phyloP scores from a whole-genome alignment of 2,113 vertebrate genomes.

The Trichomycterus rosablanca region DNA sequence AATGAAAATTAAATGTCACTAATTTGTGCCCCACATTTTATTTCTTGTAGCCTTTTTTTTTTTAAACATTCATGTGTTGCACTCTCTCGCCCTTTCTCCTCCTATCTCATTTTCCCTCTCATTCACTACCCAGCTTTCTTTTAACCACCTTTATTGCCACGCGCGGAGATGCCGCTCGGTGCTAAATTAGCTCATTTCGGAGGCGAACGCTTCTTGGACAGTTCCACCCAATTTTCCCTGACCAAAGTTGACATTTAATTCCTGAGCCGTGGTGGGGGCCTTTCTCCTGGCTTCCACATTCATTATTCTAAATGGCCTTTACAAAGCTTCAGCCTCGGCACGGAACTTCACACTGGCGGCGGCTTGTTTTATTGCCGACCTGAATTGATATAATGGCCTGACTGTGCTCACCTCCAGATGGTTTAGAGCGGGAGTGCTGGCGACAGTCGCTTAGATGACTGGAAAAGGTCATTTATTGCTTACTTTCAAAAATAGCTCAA shows the following conservation, averaged over 20 bases:
- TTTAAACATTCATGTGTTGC: too few relatives aligned
- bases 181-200: slow-evolving; percentile 53
- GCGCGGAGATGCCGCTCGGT: slow-evolving; percentile 43
- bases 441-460: not conserved
- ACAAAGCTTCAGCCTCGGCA: too few relatives aligned
- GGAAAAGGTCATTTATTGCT: not conserved
- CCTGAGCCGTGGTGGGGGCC: slow-evolving; percentile 40
- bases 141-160: slow-evolving; percentile 52
- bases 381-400: slow-evolving; percentile 36
- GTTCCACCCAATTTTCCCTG: slow-evolving; percentile 56
- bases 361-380: slow-evolving; percentile 23
- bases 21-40: too few relatives aligned
- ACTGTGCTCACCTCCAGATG: slow-evolving; percentile 31
- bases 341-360: slow-evolving; percentile 30
- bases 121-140: slow-evolving; percentile 46
- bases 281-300: slow-evolving; percentile 45
- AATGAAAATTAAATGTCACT: too few relatives aligned
- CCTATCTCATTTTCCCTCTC: slow-evolving; percentile 27
- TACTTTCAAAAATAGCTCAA: not conserved
- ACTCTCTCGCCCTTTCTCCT: too few relatives aligned
- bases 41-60: too few relatives aligned
- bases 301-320: slow-evolving; percentile 51
- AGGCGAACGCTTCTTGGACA: slow-evolving; percentile 53
- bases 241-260: slow-evolving; percentile 63
- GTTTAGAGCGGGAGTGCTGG: not conserved